Evolutionary conservation across 2,888 invertebrate species (phyloP).

Genomic region (Cremastinae sp.): DNA sequence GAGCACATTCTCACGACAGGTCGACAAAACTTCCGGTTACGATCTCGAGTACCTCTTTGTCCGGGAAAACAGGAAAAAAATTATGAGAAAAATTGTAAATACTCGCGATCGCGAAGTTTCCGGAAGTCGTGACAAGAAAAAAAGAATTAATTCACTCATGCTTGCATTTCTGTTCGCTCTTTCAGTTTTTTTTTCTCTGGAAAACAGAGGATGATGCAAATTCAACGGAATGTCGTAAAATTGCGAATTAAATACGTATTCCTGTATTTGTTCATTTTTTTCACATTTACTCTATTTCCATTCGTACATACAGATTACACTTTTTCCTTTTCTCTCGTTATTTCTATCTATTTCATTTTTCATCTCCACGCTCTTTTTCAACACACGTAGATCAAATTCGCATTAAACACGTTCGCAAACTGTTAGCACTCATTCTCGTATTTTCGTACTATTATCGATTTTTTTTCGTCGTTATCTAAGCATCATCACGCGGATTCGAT

Average conservation of each 20-base stretch:
- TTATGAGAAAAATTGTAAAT: background rate
- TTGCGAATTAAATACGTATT: constrained; percentile 61
- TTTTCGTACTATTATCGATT: constrained; percentile 63
- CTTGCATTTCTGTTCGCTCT: constrained; percentile 38
- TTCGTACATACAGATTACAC: constrained; percentile 50
- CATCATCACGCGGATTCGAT: constrained; percentile 77
- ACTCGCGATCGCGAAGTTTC: constrained; percentile 25
- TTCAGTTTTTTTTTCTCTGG: constrained; percentile 17
- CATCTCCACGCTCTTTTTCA: constrained; percentile 3
- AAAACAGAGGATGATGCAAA: constrained; percentile 59
- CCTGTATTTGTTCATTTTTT: constrained; percentile 34
- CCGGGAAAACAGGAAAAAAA: background rate
- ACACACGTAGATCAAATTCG: constrained; percentile 38
- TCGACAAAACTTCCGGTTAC: constrained; percentile 49
- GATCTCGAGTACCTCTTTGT: constrained; percentile 29
- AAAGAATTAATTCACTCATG: constrained; percentile 37
- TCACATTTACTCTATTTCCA: constrained; percentile 39
- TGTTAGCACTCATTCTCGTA: constrained; percentile 57
- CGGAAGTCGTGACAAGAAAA: constrained; percentile 55
- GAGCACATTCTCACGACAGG: constrained; percentile 52
- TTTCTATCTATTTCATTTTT: constrained; percentile 7
- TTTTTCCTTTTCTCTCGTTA: too few species aligned
- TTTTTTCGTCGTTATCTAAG: constrained; percentile 64
- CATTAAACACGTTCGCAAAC: constrained; percentile 20
- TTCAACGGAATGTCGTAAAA: constrained; percentile 64